Evolutionary conservation across 2,113 vertebrate genomes (phyloP), one percentile per base, ranked within the genome.

Genomic region (Melozone crissalis): DNA sequence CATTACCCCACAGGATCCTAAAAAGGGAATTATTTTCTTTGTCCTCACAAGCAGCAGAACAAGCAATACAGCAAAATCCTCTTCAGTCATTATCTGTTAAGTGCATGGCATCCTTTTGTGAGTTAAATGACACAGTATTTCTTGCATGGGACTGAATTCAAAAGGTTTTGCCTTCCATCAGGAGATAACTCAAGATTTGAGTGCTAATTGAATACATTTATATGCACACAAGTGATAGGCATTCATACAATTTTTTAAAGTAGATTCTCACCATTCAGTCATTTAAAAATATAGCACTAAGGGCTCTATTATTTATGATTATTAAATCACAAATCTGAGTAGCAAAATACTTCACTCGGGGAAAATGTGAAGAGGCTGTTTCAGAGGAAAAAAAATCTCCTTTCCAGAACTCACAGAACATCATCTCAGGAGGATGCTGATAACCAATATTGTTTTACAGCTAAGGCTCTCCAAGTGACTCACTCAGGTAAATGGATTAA

Each of bases 151-250:
- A 81, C 95, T 94, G 87, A 94, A 97, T 97, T 96, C 94, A 96
- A 96, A 97, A 96, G 95, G 94, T 95, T 96, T 94, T 94, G 96
- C 92, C 90, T 96, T 96, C 93, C 94, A 94, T 96, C 96, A 96
- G 90, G 88, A 95, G 94, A 96, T 95, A 96, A 97, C 92, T 95
- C 95, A 93, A 96, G 95, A 96, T 96, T 87, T 95, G 95, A 95
- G 95, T 91, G 93, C 95, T 96, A 95, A 95, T 95, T 97, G 96
- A 96, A 96, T 97, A 93, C 95, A 95, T 96, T 96, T 96, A 96
- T 96, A 97, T 93, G 93, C 95, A 93, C 91, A 96, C 94, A 95
- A 94, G 90, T 93, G 95, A 97, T 96, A 97, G 95, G 93, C 94
- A 96, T 96, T 95, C 94, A 96, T 94, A 95, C 93, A 93, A 65